Evolutionary conservation across 2,888 invertebrate genomes (phyloP), one percentile per base, ranked within the genome.

Genomic region (Pyrocoelia pectoralis): DNA sequence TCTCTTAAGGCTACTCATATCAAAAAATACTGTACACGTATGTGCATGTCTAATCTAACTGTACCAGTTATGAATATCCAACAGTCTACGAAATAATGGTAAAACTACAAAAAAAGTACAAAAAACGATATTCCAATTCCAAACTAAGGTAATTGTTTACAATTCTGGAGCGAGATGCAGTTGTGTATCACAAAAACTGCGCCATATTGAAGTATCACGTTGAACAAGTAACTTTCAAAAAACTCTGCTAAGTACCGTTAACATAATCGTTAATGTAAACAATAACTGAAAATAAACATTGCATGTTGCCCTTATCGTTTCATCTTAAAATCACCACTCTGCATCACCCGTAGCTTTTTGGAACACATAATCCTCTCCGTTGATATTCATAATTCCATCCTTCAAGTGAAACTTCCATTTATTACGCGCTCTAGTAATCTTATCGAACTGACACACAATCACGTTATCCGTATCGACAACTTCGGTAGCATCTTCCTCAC

Each of bases 351-450:
- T 29, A 12, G 41, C 48, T 3, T 40, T 54, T 24, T 62, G 28
- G 28, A 66, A 66, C 2, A 61, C 51, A 48, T 61, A 61, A 52
- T 66, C 66, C 46, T 66, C 46, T 3, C 66, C 66, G 24, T 55
- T 28, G 10, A 62, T 29, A 28, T 59, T 62, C 55, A 61, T 61
- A 29, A 66, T 62, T 40, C 61, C 61, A 40, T 54, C 29, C 56
- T 66, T 66, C 5, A 66, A 13, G 8, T 48, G 28, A 8, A 66
- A 59, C 12, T 59, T 57, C 66, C 66, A 66, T 49, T 61, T 61
- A 43, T 56, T 62, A 29, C 48, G 48, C 17, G 38, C 18, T 14
- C 61, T 57, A 3, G 46, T 48, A 9, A 66, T 55, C 40, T 59
- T 55, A 5, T 61, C 56, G 29, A 59, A 66, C 41, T 66, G 61